Conservation (phyloP, 2,797 vertebrate genomes). For the Sebastes trivittatus region DNA sequence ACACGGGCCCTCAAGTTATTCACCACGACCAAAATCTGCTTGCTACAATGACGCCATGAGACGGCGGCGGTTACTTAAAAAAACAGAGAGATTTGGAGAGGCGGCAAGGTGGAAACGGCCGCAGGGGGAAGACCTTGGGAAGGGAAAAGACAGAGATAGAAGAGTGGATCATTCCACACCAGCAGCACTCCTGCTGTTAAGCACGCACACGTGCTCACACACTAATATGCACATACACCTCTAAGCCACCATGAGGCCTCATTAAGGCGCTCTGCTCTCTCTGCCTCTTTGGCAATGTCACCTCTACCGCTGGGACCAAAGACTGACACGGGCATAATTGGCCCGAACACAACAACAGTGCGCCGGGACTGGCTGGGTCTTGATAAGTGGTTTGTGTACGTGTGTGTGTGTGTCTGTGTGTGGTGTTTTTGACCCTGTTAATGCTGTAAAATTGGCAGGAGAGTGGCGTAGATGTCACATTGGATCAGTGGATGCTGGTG, state of each 20-base stretch:
- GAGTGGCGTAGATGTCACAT: constrained; percentile 81
- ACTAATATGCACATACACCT: constrained; percentile 33
- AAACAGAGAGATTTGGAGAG: constrained; percentile 12
- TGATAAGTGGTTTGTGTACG: constrained; percentile 51
- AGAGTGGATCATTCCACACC: constrained; percentile 31
- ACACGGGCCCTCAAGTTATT: constrained; percentile 34
- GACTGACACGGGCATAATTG: constrained; percentile 89
- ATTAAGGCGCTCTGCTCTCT: constrained; percentile 79
- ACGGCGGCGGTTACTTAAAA: constrained; percentile 1
- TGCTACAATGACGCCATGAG: constrained; percentile 24
- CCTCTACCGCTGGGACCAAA: constrained; percentile 74
- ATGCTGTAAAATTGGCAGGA: constrained; percentile 71
- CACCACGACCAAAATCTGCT: constrained; percentile 16
- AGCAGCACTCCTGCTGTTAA: constrained; percentile 21
- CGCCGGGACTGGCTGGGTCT: constrained; percentile 71
- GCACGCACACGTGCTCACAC: constrained; percentile 33
- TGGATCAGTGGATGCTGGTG: constrained; percentile 79
- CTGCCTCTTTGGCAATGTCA: constrained; percentile 75
- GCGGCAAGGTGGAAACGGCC: constrained; percentile 17
- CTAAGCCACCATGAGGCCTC: constrained; percentile 85
- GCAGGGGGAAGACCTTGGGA: constrained; percentile 34
- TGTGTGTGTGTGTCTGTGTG: constrained; percentile 23
- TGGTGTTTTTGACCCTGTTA: constrained; percentile 71
- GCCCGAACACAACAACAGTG: constrained; percentile 83
- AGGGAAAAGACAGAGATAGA: constrained; percentile 28